Conservation (phyloP, 2,888 invertebrate species). For the Pristionchus exspectatus region DNA sequence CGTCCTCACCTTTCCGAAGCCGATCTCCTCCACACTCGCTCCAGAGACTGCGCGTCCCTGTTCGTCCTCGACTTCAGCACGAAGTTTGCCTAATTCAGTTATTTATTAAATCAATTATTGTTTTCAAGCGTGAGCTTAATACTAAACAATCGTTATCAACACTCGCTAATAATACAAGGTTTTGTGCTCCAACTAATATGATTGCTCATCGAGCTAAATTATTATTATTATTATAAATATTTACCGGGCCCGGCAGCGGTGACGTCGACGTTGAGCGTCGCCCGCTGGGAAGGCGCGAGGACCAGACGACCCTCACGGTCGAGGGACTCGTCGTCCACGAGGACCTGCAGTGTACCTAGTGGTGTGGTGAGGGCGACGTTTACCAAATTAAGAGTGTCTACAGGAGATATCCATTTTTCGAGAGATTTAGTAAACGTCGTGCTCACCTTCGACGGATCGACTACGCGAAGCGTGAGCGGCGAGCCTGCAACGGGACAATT, state of each 20-base stretch:
- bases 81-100: slow-evolving; percentile 68
- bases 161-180: no score
- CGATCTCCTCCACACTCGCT: slow-evolving; percentile 71
- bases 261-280: slow-evolving; percentile 76
- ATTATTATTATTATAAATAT: no score
- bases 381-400: not conserved
- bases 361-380: slow-evolving; percentile 33
- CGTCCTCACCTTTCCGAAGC: slow-evolving; percentile 71
- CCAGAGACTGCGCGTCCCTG: slow-evolving; percentile 71
- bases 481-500: slow-evolving; percentile 61
- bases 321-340: slow-evolving; percentile 67
- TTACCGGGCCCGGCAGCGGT: slow-evolving; percentile 78
- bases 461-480: slow-evolving; percentile 74
- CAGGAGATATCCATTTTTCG: not conserved
- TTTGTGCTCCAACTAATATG: no score
- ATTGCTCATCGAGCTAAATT: no score
- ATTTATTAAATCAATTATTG: slow-evolving; percentile 8
- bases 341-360: slow-evolving; percentile 57
- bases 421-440: slow-evolving; percentile 30
- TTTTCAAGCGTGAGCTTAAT: no score
- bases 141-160: no score
- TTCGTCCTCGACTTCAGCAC: slow-evolving; percentile 78
- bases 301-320: slow-evolving; percentile 74
- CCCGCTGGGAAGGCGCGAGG: slow-evolving; percentile 70
- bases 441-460: slow-evolving; percentile 76